phyloP scores from a whole-genome alignment of 2,888 invertebrate species.

The Polydrusus pterygomalis region DNA sequence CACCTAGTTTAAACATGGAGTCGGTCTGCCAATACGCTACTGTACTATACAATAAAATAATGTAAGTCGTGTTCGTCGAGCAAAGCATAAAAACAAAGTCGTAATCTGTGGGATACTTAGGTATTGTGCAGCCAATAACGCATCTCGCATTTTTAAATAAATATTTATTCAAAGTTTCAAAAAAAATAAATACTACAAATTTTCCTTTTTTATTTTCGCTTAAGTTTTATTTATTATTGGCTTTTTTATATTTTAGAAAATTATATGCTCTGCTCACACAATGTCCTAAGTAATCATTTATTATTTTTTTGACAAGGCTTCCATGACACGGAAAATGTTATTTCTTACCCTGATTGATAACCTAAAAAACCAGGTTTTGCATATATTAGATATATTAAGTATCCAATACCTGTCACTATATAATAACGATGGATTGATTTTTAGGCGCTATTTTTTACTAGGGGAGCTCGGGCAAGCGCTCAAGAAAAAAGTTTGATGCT shows the following conservation, averaged over 20 bases:
- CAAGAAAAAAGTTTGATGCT: neutral
- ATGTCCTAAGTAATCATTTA: neutral
- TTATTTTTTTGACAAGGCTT: slow-evolving; percentile 23
- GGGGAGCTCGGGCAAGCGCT: neutral
- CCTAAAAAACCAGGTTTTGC: slow-evolving; percentile 10
- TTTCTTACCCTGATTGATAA: slow-evolving; percentile 9
- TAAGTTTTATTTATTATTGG: neutral
- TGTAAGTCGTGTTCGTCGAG: too few species aligned
- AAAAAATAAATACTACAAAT: neutral
- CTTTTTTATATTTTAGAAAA: neutral
- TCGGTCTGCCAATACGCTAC: too few species aligned
- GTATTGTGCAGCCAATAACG: too few species aligned
- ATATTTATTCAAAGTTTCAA: neutral
- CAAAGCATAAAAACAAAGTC: too few species aligned
- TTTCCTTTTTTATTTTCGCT: neutral
- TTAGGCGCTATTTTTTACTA: slow-evolving; percentile 29
- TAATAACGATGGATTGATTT: slow-evolving; percentile 44
- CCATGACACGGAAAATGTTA: slow-evolving; percentile 3
- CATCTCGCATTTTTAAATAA: too few species aligned
- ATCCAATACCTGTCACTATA: slow-evolving; percentile 48
- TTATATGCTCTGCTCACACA: neutral
- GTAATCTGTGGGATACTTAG: too few species aligned
- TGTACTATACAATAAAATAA: too few species aligned
- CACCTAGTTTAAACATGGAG: too few species aligned
- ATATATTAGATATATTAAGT: slow-evolving; percentile 23